Percentiles rank a stretch among this genome's conserved stretches.
phyloP scores from a whole-genome alignment of 2,113 vertebrate species.

The Cyprichromis sp. region DNA sequence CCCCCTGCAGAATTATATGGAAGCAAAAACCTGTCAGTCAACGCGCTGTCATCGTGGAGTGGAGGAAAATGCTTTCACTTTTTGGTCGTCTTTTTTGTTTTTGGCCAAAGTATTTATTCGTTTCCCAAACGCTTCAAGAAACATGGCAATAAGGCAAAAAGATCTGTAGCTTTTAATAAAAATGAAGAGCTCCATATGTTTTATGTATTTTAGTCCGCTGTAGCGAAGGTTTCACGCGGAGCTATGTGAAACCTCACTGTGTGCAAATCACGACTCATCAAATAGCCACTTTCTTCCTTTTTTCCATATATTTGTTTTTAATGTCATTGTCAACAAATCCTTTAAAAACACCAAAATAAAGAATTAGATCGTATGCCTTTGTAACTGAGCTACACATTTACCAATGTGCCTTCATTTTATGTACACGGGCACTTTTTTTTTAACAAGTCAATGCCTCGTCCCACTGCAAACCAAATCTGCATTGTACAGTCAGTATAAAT shows the following conservation, averaged over 20 bases:
- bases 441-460: background rate
- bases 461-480: background rate
- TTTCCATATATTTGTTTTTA: background rate
- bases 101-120: background rate
- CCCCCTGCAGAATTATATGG: background rate
- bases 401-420: background rate
- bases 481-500: background rate
- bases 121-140: background rate
- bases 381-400: background rate
- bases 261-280: background rate
- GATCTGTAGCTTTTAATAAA: background rate
- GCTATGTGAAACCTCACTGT: background rate
- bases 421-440: background rate
- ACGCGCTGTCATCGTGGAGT: background rate
- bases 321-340: background rate
- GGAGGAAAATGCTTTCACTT: background rate
- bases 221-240: background rate
- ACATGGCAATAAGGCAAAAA: background rate
- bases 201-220: background rate
- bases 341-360: background rate
- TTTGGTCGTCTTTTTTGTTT: background rate
- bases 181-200: background rate
- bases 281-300: background rate
- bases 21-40: slow-evolving; percentile 1
- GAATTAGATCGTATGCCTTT: background rate